Evolutionary conservation across 1,140 invertebrate genomes (phyloP).

Genomic region (Mylabris phalerata): DNA sequence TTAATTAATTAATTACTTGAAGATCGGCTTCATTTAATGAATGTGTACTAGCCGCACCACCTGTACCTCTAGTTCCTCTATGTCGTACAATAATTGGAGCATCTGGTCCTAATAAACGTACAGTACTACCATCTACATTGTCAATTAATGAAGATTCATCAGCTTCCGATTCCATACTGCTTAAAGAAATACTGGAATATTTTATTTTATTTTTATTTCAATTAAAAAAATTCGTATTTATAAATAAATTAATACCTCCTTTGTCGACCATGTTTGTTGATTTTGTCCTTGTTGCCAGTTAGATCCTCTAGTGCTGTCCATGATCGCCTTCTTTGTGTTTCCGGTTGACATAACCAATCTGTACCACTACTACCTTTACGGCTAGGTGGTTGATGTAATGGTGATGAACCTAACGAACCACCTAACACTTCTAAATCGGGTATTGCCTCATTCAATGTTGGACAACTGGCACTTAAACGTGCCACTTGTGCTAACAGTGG

Average conservation of each 20-base stretch:
- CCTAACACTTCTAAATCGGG: constrained; percentile 45
- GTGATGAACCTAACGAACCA: constrained; percentile 43
- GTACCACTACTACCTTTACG: constrained; percentile 54
- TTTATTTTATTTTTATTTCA: not conserved
- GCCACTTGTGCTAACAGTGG: constrained; percentile 39
- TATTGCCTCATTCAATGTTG: constrained; percentile 57
- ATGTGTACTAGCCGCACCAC: constrained; percentile 68
- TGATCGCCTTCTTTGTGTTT: constrained; percentile 61
- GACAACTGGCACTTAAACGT: constrained; percentile 67
- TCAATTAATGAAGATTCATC: constrained; percentile 51
- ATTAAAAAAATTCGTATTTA: not conserved
- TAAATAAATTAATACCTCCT: constrained; percentile 43
- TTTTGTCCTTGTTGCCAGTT: constrained; percentile 38
- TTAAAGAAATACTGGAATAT: constrained; percentile 56
- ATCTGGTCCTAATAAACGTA: constrained; percentile 42
- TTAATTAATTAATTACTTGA: constrained; percentile 51
- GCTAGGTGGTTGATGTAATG: constrained; percentile 36
- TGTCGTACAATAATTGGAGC: constrained; percentile 35
- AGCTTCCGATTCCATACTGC: constrained; percentile 65
- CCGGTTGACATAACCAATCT: constrained; percentile 44
- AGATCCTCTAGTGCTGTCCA: constrained; percentile 73
- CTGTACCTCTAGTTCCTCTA: constrained; percentile 33
- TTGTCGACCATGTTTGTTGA: constrained; percentile 45
- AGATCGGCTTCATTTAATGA: constrained; percentile 79
- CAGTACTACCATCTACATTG: constrained; percentile 46